Base-by-base conservation (phyloP, 2,888 invertebrate species). In the Drosophila seclusa region DNA sequence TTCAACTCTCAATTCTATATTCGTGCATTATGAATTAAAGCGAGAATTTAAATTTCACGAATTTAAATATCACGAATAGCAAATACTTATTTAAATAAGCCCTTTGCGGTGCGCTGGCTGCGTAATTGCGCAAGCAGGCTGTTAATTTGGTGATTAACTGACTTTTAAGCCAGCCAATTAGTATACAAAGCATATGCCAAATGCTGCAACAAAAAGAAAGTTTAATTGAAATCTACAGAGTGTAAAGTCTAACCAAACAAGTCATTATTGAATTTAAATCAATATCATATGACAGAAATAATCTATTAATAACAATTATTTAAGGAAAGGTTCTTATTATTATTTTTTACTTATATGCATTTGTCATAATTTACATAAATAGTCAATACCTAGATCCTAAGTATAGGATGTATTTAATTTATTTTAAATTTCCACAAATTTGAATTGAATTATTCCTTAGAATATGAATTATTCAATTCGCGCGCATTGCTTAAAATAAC, bases 11-110 rank as follows among this genome's bases (percentile, higher is more conserved):
- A 50, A 38, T 68, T 29, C 16, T 63, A 21, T 32, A 38, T 63
- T 34, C 10, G 38, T 24, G 7, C 52, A 55, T 57, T 63, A 58
- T 67, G 68, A 66, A 77, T 80, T 80, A 76, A 79, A 79, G 63
- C 11, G 52, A 31, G 40, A 48, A 53, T 58, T 64, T 42, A 57
- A 48, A 57, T 49, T n/a, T n/a, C n/a, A n/a, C n/a, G 57, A 66
- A 70, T 73, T 78, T 53, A 45, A 63, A 53, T 52, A 42, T 45
- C 40, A 70, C 63, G 62, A 74, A 64, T 78, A 64, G 45, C 69
- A 24, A 69, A 73, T 60, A 42, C 45, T 40, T 24, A 31, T 57
- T 59, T 40, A 32, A 52, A 59, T 76, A 48, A 52, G 21, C 34
- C 52, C 63, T 5, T 45, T 57, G 61, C 32, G 32, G 31, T 21